These are phyloP conservation scores for Paralichthys olivaceus DNA, from an alignment of 2,113 vertebrate genomes.

Conservation along the genomic window DNA sequence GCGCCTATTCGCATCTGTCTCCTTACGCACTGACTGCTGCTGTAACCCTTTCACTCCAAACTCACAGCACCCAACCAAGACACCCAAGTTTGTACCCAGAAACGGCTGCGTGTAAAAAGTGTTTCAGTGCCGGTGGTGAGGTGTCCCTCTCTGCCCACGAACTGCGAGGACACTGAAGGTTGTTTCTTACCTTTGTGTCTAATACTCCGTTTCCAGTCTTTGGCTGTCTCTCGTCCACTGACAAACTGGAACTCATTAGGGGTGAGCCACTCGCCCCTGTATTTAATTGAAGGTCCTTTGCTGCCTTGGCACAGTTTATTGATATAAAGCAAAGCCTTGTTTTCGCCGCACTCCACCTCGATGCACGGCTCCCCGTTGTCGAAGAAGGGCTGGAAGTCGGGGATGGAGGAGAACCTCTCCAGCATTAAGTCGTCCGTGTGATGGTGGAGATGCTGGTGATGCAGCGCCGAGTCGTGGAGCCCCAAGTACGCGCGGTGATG, in stretches of 20 bases:
- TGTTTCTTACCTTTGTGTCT: constrained; percentile 92
- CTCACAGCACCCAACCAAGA: constrained; percentile 45
- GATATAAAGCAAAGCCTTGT: constrained; percentile 96
- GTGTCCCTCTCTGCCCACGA: constrained; percentile 1
- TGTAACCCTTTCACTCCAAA: constrained; percentile 82
- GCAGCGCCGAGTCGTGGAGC: constrained; percentile 84
- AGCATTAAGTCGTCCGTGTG: constrained; percentile 91
- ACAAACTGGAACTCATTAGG: constrained; percentile 99
- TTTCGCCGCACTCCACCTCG: constrained; percentile 98
- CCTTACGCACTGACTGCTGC: constrained; percentile 70
- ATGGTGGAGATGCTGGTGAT: constrained; percentile 85
- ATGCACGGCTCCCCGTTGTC: constrained; percentile 97
- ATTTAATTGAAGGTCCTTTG: constrained; percentile 97
- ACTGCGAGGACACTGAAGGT: not conserved
- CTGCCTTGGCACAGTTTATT: constrained; percentile 97
- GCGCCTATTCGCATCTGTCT: constrained; percentile 66
- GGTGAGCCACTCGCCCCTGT: constrained; percentile 97
- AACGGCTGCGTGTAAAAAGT: constrained; percentile 34
- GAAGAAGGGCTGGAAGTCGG: constrained; percentile 96
- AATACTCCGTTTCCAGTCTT: constrained; percentile 98
- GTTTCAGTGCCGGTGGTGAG: not conserved
- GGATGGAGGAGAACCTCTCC: constrained; percentile 91
- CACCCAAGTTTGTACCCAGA: constrained; percentile 40
- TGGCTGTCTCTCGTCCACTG: constrained; percentile 97
- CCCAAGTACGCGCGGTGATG: constrained; percentile 89